These are phyloP conservation scores for Limnephilus lunatus DNA, from an alignment of 2,888 invertebrate genomes.

Conservation along the genomic window DNA sequence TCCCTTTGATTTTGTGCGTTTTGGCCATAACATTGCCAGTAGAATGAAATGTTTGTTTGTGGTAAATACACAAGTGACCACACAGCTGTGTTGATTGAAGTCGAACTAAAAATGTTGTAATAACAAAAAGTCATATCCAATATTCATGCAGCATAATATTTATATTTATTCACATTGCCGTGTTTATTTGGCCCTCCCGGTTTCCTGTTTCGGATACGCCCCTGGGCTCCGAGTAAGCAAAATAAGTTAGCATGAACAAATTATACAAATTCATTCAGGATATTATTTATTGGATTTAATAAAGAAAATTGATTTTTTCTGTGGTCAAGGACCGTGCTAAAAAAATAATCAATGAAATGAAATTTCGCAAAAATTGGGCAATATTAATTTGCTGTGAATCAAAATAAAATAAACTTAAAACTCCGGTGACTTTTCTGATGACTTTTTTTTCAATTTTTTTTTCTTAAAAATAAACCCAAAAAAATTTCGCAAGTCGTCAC, in stretches of 20 bases:
- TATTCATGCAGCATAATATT: slow-evolving; percentile 14
- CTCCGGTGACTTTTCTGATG: too few species aligned
- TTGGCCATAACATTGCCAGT: background rate
- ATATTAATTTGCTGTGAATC: too few species aligned
- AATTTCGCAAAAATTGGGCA: too few species aligned
- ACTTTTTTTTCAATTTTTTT: too few species aligned
- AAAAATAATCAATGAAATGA: too few species aligned
- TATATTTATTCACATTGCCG: slow-evolving; percentile 21
- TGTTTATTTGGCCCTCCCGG: slow-evolving; percentile 24
- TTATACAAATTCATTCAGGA: background rate
- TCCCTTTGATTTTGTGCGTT: background rate
- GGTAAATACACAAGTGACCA: slow-evolving; percentile 3
- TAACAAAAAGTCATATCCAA: slow-evolving; percentile 6
- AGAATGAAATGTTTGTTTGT: background rate
- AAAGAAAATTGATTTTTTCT: too few species aligned
- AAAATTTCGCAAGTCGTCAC: too few species aligned
- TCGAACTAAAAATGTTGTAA: slow-evolving; percentile 17
- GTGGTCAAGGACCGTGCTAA: too few species aligned
- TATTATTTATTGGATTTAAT: too few species aligned
- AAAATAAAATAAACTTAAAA: too few species aligned
- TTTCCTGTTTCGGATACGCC: slow-evolving; percentile 43
- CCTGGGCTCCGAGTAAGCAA: slow-evolving; percentile 14
- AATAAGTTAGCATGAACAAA: background rate
- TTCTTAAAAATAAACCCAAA: too few species aligned
- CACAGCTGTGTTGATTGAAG: slow-evolving; percentile 9